Evolutionary conservation across 2,888 invertebrate species (phyloP).

Genomic region (Patella pellucida): DNA sequence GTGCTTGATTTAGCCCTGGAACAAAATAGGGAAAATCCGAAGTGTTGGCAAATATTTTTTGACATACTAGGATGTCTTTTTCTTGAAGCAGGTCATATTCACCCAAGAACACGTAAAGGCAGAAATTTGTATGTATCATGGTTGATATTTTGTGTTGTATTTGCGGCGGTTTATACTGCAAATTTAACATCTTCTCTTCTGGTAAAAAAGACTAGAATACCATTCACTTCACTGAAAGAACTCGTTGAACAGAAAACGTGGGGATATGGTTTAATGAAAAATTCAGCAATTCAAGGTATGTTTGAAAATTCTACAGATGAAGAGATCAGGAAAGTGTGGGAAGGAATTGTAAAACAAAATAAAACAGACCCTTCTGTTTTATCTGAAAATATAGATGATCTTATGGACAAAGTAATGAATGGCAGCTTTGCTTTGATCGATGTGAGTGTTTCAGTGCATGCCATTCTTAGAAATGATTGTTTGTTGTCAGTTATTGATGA

Average conservation of each 20-base stretch:
- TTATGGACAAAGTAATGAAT: neutral
- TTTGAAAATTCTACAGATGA: neutral
- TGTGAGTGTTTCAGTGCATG: no score
- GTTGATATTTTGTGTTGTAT: slow-evolving; percentile 20
- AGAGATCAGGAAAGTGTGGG: neutral
- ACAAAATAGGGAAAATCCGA: neutral
- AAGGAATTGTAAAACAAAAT: neutral
- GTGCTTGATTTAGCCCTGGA: neutral
- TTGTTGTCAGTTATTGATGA: no score
- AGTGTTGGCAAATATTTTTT: slow-evolving; percentile 5
- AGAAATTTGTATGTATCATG: slow-evolving; percentile 10
- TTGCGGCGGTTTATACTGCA: slow-evolving; percentile 16
- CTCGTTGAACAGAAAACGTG: neutral
- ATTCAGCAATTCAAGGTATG: neutral
- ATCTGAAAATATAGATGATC: neutral
- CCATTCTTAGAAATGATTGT: no score
- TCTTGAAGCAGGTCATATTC: neutral
- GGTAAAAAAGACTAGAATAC: neutral
- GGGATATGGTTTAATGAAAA: neutral
- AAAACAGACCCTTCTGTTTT: neutral
- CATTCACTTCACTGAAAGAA: neutral
- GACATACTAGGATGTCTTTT: slow-evolving; percentile 6
- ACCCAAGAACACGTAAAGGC: slow-evolving; percentile 11
- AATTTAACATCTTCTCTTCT: slow-evolving; percentile 1
- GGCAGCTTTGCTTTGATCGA: neutral